phyloP scores from a whole-genome alignment of 1,140 invertebrate genomes.

The Acromyrmex charruanus region DNA sequence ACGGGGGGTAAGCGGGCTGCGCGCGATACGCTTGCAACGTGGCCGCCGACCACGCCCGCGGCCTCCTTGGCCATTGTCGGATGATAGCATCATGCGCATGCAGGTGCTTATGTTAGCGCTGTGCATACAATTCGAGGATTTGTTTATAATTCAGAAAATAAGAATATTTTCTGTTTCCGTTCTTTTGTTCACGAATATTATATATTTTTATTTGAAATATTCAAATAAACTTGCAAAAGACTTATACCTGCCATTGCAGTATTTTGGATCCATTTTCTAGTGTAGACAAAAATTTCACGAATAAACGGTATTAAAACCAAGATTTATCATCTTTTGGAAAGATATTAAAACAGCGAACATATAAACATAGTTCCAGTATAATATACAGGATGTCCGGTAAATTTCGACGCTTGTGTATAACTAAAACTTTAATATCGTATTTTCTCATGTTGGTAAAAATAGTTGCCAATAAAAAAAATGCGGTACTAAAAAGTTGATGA shows the following conservation, averaged over 20 bases:
- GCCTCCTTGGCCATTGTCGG: slow-evolving; percentile 26
- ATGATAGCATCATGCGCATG: slow-evolving; percentile 35
- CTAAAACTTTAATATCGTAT: no score
- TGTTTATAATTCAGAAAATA: slow-evolving; percentile 2
- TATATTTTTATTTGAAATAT: background rate
- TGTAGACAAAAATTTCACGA: background rate
- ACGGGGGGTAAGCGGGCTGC: background rate
- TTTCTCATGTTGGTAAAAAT: no score
- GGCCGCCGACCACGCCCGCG: slow-evolving; percentile 48
- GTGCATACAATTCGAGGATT: background rate
- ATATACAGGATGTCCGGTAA: no score
- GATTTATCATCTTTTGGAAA: background rate
- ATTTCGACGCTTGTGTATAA: no score
- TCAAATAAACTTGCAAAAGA: background rate
- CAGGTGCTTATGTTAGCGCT: background rate
- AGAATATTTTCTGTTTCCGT: background rate
- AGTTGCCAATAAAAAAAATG: no score
- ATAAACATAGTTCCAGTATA: no score
- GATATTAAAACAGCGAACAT: background rate
- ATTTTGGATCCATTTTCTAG: background rate
- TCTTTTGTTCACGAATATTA: background rate
- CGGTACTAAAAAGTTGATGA: no score
- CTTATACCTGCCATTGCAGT: background rate
- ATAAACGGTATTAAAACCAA: background rate
- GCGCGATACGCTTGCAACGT: slow-evolving; percentile 46